Evolutionary conservation across 2,113 vertebrate species (phyloP), one percentile per base, ranked within the genome.

Genomic region (Microtus pennsylvanicus): DNA sequence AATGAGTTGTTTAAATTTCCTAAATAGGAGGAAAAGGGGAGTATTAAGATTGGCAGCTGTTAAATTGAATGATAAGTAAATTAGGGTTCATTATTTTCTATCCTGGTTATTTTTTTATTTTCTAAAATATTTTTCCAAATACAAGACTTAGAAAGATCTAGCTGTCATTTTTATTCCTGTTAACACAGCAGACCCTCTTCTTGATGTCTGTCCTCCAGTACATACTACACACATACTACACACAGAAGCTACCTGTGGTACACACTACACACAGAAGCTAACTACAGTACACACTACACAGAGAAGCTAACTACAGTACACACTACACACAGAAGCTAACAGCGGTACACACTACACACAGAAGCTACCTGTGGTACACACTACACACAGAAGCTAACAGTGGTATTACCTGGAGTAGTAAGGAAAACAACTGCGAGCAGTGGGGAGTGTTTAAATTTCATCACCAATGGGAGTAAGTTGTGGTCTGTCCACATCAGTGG

Each of bases 11-110:
- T 97, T 93, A 33, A 50, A 89, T 94, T 94, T 96, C 45, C 88
- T 86, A 86, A 89, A 69, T 3, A 91, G 77, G 47, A 35, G 24
- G 22, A 6, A 87, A 89, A 86, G 50, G 33, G 19, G 50, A 96
- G 7, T 58, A 28, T 92, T 89, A 93, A 74, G 81, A 80, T 87
- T 91, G 82, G 22, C 76, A 86, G 1, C 81, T 94, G 45, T 97
- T 94, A 88, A 95, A 94, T 55, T 92, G 63, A 93, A 42, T 92
- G n/a, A 91, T 94, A 21, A 35, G 19, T 93, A 96, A 88, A 96
- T 87, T 42, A 22, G 52, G 89, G n/a, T 83, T 94, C 3, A 55
- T 95, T 94, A 67, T 94, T 95, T 97, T 87, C 38, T 87, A 35
- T 87, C 90, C 14, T 89, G 26, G 75, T 91, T 87, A 83, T 81